phyloP scores from a whole-genome alignment of 2,888 invertebrate genomes.

The Alloscopus bannaensis region DNA sequence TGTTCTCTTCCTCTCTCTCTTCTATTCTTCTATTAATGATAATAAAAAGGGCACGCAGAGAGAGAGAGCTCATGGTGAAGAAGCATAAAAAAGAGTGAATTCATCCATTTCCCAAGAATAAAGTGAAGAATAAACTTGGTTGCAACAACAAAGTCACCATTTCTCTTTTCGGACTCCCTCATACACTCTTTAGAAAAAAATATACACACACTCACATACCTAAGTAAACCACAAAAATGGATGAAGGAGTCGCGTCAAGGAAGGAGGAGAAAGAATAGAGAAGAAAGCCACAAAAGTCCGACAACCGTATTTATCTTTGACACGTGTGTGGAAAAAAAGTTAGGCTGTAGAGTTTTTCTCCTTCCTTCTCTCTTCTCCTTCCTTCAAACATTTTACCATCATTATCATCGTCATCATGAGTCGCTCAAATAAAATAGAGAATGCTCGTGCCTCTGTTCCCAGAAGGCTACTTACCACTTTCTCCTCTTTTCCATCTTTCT shows the following conservation, averaged over 20 bases:
- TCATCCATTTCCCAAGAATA: neutral
- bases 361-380: no score
- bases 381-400: neutral
- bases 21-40: slow-evolving; percentile 24
- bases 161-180: no score
- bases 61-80: neutral
- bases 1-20: neutral
- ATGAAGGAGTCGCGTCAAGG: neutral
- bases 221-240: no score
- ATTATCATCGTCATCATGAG: slow-evolving; percentile 17
- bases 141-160: slow-evolving; percentile 3
- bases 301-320: slow-evolving; percentile 51
- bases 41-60: slow-evolving; percentile 13
- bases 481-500: no score
- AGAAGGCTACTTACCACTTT: slow-evolving; percentile 22
- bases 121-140: no score
- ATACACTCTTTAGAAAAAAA: neutral
- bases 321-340: slow-evolving; percentile 49
- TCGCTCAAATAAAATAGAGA: slow-evolving; percentile 8
- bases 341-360: slow-evolving; percentile 12
- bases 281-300: slow-evolving; percentile 42
- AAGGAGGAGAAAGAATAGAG: slow-evolving; percentile 15
- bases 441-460: neutral
- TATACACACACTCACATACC: neutral
- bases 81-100: slow-evolving; percentile 1